Evolutionary conservation across 2,797 vertebrate species (phyloP).

Genomic region (Bovichtus diacanthus): DNA sequence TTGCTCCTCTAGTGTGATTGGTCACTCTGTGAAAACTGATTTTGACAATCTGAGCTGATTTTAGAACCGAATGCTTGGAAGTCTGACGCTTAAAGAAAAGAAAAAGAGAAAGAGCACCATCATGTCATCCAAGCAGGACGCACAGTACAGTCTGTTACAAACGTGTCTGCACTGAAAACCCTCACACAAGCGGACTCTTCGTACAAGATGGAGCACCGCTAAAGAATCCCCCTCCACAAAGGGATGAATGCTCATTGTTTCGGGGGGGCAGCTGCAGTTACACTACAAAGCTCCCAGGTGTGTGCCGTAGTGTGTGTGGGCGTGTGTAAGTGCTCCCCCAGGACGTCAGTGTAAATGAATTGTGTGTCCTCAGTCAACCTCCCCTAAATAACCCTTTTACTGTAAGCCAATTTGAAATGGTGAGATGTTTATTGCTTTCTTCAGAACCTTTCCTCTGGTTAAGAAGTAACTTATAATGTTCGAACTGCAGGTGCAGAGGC

Average conservation of each 20-base stretch:
- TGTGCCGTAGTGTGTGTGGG: background rate
- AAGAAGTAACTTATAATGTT: background rate
- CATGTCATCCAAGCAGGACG: background rate
- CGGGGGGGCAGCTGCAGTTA: background rate
- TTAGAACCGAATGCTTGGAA: background rate
- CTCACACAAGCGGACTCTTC: background rate
- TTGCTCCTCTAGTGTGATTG: background rate
- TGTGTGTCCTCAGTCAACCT: slow-evolving; percentile 34
- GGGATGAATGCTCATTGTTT: background rate
- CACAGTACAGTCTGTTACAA: too few relatives aligned
- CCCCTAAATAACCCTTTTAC: slow-evolving; percentile 14
- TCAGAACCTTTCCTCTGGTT: background rate
- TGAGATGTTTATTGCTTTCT: background rate
- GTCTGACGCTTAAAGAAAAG: background rate
- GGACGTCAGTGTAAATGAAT: slow-evolving; percentile 19
- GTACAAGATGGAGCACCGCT: background rate
- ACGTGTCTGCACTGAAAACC: too few relatives aligned
- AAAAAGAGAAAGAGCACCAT: background rate
- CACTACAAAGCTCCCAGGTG: slow-evolving; percentile 22
- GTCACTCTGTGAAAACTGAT: background rate
- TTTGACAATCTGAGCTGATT: too few relatives aligned
- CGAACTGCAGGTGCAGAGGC: background rate
- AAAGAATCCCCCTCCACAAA: background rate
- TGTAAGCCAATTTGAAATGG: background rate
- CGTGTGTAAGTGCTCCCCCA: slow-evolving; percentile 14